Conservation (phyloP, 2,797 vertebrate genomes). For the Buphagus erythrorhynchus region DNA sequence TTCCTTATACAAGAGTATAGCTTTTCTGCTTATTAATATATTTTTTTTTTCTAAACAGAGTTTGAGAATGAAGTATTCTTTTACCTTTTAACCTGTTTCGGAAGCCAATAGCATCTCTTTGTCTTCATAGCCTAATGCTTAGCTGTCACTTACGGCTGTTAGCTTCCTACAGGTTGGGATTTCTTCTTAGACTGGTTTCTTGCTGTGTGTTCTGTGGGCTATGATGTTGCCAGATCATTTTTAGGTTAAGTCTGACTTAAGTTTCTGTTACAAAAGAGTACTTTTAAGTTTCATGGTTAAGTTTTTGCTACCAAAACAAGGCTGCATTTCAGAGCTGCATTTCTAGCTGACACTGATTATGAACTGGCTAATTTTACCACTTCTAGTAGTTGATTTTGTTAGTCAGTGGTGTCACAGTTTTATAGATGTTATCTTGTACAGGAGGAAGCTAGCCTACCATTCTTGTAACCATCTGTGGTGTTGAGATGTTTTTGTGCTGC, state of each 20-base stretch:
- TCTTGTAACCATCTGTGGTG: not conserved
- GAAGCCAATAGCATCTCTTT: not conserved
- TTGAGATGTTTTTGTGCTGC: not conserved
- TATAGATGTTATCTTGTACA: not conserved
- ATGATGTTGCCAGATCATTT: not conserved
- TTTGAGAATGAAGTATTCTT: not conserved
- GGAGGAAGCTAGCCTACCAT: not conserved
- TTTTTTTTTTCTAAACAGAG: not conserved
- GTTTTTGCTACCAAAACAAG: not conserved
- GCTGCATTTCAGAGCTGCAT: not conserved
- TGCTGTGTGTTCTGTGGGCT: not conserved
- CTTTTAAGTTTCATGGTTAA: not conserved
- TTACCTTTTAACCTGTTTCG: not conserved
- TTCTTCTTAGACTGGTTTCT: conserved; percentile 6
- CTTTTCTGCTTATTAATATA: not conserved
- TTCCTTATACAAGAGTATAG: not conserved
- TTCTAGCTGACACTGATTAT: not conserved
- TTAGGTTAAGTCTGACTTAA: not conserved
- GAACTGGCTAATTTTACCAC: not conserved
- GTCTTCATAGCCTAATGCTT: not conserved
- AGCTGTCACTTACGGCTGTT: not conserved
- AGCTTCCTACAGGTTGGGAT: not conserved
- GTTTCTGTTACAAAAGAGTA: not conserved
- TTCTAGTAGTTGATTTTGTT: not conserved
- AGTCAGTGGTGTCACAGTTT: not conserved